Evolutionary conservation across 2,888 invertebrate species (phyloP), one percentile per base, ranked within the genome.

Genomic region (Catonia carolina): DNA sequence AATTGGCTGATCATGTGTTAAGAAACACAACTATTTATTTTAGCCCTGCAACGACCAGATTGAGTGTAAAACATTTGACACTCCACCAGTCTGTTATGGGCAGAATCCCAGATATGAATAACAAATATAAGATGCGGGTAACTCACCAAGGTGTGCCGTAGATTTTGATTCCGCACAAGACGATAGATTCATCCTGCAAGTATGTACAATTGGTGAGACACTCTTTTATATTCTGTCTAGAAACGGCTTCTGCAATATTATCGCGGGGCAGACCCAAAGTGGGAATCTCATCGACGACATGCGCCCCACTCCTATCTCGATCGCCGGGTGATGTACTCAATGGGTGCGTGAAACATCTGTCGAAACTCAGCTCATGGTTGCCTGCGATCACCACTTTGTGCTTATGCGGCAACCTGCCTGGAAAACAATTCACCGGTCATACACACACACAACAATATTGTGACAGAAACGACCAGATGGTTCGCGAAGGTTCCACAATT

Each of bases 121-220:
- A n/a, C n/a, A n/a, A n/a, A n/a, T n/a, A n/a, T n/a, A n/a, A n/a
- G n/a, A n/a, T n/a, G n/a, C n/a, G n/a, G n/a, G n/a, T n/a, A n/a
- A n/a, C n/a, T n/a, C 73, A 84, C 89, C 90, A 90, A 37, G 90
- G 90, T 2, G 85, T 82, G 2, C 90, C 90, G 71, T 88, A 89
- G 56, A 90, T 82, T 67, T 85, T 85, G 48, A 89, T 76, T 20
- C 89, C 89, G 73, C 80, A 81, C 31, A 90, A 70, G 59, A 79
- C 77, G 12, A 83, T 70, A 48, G 75, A 73, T 45, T 80, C 77
- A 71, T 91, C 90, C 73, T 89, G 83, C 55, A 91, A 73, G 68
- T 90, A 91, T 33, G 74, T 80, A 70, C 87, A 88, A 72, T 89
- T 87, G 8, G 84, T 86, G 58, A 90, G 75, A 66, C 84, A 77